Percentiles rank a stretch among this genome's conserved stretches.
Evolutionary conservation across 2,797 vertebrate species (phyloP).

Genomic region (Danio albolineatus): DNA sequence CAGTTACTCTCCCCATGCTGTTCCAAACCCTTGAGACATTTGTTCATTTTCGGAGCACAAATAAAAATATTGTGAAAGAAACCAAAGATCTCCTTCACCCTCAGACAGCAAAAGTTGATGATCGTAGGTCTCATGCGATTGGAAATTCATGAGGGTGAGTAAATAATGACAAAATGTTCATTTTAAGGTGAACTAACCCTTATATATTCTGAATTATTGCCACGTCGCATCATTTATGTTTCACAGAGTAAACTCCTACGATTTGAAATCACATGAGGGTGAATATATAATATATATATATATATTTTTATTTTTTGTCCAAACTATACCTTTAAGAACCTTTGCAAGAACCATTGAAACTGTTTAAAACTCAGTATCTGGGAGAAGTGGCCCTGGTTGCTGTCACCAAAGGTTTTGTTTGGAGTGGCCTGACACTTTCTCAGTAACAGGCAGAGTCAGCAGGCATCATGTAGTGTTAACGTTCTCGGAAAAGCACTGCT

Average conservation of each 20-base stretch:
- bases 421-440: conserved; percentile 8
- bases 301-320: neutral
- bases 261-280: neutral
- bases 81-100: too few relatives aligned
- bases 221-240: neutral
- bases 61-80: too few relatives aligned
- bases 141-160: too few relatives aligned
- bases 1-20: too few relatives aligned
- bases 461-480: conserved; percentile 20
- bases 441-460: conserved; percentile 16
- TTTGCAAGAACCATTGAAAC: neutral
- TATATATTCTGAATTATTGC: neutral
- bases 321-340: neutral
- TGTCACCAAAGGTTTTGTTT: conserved; percentile 36
- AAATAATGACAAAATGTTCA: too few relatives aligned
- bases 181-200: too few relatives aligned
- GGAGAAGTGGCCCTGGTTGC: conserved; percentile 6
- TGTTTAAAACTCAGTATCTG: conserved; percentile 6
- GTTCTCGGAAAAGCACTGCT: conserved; percentile 6
- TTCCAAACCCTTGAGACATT: too few relatives aligned
- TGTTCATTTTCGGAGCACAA: too few relatives aligned
- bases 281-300: neutral
- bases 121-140: too few relatives aligned
- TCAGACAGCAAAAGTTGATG: too few relatives aligned
- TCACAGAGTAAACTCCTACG: neutral